These are phyloP conservation scores for Perccottus glenii DNA, from an alignment of 2,113 vertebrate species.

Conservation along the genomic window DNA sequence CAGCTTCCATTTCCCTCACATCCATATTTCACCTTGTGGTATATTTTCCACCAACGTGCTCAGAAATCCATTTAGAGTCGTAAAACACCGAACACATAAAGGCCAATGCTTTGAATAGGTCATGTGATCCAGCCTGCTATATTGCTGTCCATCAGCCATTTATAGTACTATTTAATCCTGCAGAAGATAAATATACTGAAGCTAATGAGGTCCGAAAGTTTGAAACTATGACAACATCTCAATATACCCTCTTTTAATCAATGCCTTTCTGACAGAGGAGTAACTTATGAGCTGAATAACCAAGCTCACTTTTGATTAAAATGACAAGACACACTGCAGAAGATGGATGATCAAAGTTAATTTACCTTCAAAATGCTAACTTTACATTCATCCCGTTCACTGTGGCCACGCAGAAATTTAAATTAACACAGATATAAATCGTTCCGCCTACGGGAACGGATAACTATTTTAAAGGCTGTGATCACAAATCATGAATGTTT, in stretches of 20 bases:
- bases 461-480: neutral
- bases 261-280: neutral
- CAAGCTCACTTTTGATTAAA: neutral
- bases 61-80: slow-evolving; percentile 62
- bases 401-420: neutral
- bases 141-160: too few relatives aligned
- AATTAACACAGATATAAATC: neutral
- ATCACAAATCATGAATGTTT: neutral
- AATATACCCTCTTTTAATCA: neutral
- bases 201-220: too few relatives aligned
- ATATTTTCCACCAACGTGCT: slow-evolving; percentile 40
- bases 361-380: neutral
- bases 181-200: too few relatives aligned
- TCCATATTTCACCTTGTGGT: slow-evolving; percentile 38
- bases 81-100: slow-evolving; percentile 16
- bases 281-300: neutral
- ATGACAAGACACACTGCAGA: neutral
- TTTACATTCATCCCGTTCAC: neutral
- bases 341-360: too few relatives aligned
- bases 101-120: too few relatives aligned
- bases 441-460: too few relatives aligned
- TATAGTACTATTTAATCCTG: too few relatives aligned
- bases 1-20: slow-evolving; percentile 38
- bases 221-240: too few relatives aligned
- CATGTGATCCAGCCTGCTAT: too few relatives aligned